Evolutionary conservation across 2,888 invertebrate genomes (phyloP), one percentile per base, ranked within the genome.

Genomic region (Patella ulyssiponensis): DNA sequence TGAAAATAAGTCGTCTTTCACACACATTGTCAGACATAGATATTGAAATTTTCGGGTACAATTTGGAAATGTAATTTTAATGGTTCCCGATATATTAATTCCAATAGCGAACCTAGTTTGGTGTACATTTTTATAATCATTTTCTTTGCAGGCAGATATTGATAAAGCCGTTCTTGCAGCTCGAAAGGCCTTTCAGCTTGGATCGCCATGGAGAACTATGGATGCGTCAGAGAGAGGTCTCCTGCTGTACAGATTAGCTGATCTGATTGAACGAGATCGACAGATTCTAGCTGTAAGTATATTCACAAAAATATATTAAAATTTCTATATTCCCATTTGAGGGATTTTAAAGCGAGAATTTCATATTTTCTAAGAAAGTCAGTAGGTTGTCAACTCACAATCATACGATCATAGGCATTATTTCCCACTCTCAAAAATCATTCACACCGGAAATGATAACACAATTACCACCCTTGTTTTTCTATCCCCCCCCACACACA

Each of bases 141-240:
- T 27, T 17, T 27, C 51, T 70, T 76, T 79, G 0, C 81, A 93
- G 92, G 92, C 91, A 56, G 94, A 94, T 88, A 91, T 94, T 12
- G 93, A 94, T 82, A 88, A 88, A 73, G 94, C 94, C 7, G 94
- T 94, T 14, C 87, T 88, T 74, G 94, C 94, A 14, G 94, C 94
- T 2, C 86, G 86, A 20, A 87, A 91, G 27, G 94, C 94, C 0
- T 93, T 94, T 87, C 84, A 90, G 54, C 84, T 90, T 44, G 93
- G 93, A n/a, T 93, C 94, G 12, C 88, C 89, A 80, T 94, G 94
- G 94, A 88, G 94, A 74, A 91, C 91, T 14, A 92, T 94, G 93
- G 96, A 98, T 92, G 97, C 97, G 0, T 96, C 96, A 0, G 92
- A 95, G 27, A 94, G 98, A 71, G 98, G 97, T 0, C 89, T 93